Evolutionary conservation across 1,140 invertebrate genomes (phyloP).

Genomic region (Drosophila melanica): DNA sequence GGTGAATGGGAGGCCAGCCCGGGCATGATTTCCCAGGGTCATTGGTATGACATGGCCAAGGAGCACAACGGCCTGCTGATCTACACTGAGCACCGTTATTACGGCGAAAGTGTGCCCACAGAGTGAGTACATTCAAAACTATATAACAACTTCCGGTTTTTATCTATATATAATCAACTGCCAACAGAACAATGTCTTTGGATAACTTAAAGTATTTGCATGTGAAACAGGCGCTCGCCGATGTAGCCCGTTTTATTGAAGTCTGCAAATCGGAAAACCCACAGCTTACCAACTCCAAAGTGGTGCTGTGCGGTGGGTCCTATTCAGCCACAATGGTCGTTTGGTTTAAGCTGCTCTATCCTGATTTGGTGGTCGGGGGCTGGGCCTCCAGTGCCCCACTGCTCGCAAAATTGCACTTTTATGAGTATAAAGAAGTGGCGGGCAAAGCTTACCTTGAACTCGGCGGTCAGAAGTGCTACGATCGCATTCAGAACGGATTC

Average conservation of each 20-base stretch:
- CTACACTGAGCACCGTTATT: slow-evolving; percentile 92
- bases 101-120: slow-evolving; percentile 91
- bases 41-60: slow-evolving; percentile 86
- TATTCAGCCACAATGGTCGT: slow-evolving; percentile 91
- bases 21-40: slow-evolving; percentile 84
- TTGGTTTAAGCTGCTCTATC: slow-evolving; percentile 91
- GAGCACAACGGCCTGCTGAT: slow-evolving; percentile 86
- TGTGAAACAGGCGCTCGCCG: slow-evolving; percentile 89
- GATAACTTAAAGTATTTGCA: slow-evolving; percentile 87
- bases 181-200: slow-evolving; percentile 85
- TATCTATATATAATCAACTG: neutral
- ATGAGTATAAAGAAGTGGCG: slow-evolving; percentile 66
- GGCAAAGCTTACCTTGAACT: slow-evolving; percentile 59
- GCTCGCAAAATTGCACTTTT: slow-evolving; percentile 71
- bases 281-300: slow-evolving; percentile 77
- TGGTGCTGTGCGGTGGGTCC: slow-evolving; percentile 90
- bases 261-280: slow-evolving; percentile 85
- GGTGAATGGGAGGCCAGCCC: slow-evolving; percentile 86
- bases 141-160: neutral
- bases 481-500: slow-evolving; percentile 85
- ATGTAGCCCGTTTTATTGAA: slow-evolving; percentile 88
- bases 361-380: slow-evolving; percentile 89
- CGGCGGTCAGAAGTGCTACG: slow-evolving; percentile 83
- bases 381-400: slow-evolving; percentile 91
- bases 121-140: slow-evolving; percentile 59